Conservation (phyloP, 2,797 vertebrate genomes). For the Sciaenops ocellatus region DNA sequence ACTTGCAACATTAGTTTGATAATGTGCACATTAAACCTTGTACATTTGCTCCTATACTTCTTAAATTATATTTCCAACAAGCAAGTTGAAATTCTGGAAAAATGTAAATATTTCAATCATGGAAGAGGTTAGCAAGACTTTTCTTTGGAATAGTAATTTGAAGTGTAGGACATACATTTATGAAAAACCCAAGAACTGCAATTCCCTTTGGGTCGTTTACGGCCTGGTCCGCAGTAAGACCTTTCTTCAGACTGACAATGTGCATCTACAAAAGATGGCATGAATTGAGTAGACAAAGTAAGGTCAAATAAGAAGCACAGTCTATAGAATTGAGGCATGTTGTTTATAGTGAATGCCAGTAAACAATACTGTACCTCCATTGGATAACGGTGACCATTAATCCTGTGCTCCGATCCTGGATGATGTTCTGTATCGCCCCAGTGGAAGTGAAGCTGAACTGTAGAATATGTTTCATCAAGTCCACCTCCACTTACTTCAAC, state of each 20-base stretch:
- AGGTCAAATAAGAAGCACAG: background rate
- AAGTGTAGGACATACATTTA: conserved; percentile 69
- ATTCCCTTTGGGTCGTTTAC: conserved; percentile 50
- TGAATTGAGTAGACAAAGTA: background rate
- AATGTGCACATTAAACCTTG: background rate
- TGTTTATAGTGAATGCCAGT: background rate
- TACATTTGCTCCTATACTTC: background rate
- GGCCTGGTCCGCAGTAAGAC: conserved; percentile 30
- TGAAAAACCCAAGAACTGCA: conserved; percentile 80
- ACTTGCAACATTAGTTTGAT: background rate
- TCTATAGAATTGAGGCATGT: background rate
- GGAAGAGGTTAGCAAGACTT: background rate
- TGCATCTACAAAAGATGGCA: conserved; percentile 77
- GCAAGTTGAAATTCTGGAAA: background rate
- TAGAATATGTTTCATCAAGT: conserved; percentile 67
- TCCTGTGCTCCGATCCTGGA: conserved; percentile 80
- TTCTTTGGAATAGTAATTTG: background rate
- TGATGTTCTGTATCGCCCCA: conserved; percentile 66
- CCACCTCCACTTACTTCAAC: conserved; percentile 74
- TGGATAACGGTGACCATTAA: conserved; percentile 66
- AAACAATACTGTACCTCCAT: conserved; percentile 78
- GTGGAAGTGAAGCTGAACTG: conserved; percentile 81
- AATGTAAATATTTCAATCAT: background rate
- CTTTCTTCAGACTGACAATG: conserved; percentile 81
- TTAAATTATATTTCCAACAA: background rate